phyloP scores from a whole-genome alignment of 23 tunicate genomes.

The Oikopleura dioica region DNA sequence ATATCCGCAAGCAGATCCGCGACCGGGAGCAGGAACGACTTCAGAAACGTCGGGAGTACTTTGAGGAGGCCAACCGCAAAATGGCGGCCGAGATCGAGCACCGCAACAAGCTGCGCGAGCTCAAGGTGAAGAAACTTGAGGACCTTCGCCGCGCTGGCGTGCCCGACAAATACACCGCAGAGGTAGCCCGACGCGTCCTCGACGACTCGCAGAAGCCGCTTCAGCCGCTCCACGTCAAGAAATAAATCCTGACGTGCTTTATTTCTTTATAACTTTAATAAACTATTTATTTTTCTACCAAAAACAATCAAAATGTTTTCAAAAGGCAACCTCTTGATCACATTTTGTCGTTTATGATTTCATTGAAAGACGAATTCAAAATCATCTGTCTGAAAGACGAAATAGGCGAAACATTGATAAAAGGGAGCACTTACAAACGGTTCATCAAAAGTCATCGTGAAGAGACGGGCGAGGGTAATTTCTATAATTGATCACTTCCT shows the following conservation, averaged over 20 bases:
- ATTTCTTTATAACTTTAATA: background rate
- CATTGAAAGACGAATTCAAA: no score
- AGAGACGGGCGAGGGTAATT: no score
- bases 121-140: slow-evolving; percentile 30
- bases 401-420: no score
- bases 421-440: no score
- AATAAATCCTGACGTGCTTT: background rate
- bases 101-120: background rate
- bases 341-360: no score
- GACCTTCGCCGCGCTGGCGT: slow-evolving; percentile 62
- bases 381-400: no score
- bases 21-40: slow-evolving; percentile 42
- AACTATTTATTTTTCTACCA: no score
- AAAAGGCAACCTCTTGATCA: no score
- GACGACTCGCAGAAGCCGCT: slow-evolving; percentile 5
- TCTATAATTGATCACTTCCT: no score
- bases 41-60: slow-evolving; percentile 47
- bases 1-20: slow-evolving; percentile 54
- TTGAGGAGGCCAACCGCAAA: slow-evolving; percentile 60
- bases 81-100: slow-evolving; percentile 33
- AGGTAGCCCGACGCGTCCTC: slow-evolving; percentile 43
- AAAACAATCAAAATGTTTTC: no score
- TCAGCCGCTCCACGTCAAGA: background rate
- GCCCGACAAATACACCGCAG: slow-evolving; percentile 82
- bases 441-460: no score